Evolutionary conservation across 2,888 invertebrate genomes (phyloP), one percentile per base, ranked within the genome.

Genomic region (Trichogramma dendrolimi): DNA sequence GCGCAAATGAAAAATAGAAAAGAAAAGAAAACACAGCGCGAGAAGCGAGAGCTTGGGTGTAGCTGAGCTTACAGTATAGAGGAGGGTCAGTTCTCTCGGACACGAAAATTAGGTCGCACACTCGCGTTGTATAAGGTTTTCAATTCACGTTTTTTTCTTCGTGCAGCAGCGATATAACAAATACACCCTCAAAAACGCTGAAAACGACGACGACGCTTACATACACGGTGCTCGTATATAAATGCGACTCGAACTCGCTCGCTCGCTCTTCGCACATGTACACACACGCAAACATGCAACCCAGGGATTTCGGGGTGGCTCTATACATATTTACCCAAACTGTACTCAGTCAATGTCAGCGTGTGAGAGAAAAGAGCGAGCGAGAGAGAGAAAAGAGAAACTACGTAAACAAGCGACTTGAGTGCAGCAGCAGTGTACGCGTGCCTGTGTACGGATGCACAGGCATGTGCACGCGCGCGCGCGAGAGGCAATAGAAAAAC

Each of bases 191-290:
- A 14, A 14, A 57, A 63, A 60, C 60, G 58, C 58, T 61, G 55
- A 56, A 50, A 56, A 14, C 14, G 58, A 40, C 60, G 50, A 57
- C 60, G 60, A 63, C 60, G 60, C 60, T 50, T 50, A 53, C 55
- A 53, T 54, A 55, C 44, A 53, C 56, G 47, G 55, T 1, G 58
- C 40, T 14, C 11, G 39, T 44, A 47, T 41, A 51, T 55, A 60
- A 60, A 60, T 60, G 55, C 55, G 46, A 46, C 51, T 6, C 52
- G 41, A 48, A 42, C 27, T 7, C n/a, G 42, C 52, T 4, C 41
- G 50, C 27, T 48, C 5, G 10, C 51, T 51, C 40, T 4, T n/a
- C 41, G 6, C 8, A n/a, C n/a, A 27, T 4, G 4, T 42, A 40
- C 5, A 40, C 6, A 38, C 40, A 7, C 14, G 43, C 48, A 38